These are phyloP conservation scores for Cephus rjabovi DNA, from an alignment of 2,888 invertebrate species.

Conservation along the genomic window DNA sequence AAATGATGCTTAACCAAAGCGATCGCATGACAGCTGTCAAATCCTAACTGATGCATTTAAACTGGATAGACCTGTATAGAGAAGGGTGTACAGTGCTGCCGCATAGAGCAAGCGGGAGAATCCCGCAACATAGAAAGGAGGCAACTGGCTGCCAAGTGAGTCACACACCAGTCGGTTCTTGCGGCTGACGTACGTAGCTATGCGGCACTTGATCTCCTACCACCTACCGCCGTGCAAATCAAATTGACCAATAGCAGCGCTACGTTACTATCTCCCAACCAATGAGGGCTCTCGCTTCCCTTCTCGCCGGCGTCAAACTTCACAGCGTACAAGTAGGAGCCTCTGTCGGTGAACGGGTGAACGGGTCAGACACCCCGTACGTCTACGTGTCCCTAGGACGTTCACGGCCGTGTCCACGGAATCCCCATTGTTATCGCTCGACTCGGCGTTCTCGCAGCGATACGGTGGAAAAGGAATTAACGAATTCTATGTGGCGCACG, in stretches of 20 bases:
- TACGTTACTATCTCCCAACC: neutral
- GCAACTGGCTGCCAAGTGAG: slow-evolving; percentile 46
- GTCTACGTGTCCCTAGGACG: slow-evolving; percentile 59
- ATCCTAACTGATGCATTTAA: neutral
- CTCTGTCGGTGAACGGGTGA: slow-evolving; percentile 55
- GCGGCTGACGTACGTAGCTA: slow-evolving; percentile 27
- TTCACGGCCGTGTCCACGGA: slow-evolving; percentile 58
- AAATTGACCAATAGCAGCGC: neutral
- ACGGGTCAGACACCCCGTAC: slow-evolving; percentile 62
- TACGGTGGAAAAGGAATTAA: neutral
- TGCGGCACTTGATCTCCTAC: slow-evolving; percentile 18
- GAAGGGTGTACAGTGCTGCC: slow-evolving; percentile 49
- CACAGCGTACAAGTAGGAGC: slow-evolving; percentile 32
- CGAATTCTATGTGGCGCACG: neutral
- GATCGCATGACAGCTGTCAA: neutral
- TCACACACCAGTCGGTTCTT: slow-evolving; percentile 47
- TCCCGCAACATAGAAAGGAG: slow-evolving; percentile 40
- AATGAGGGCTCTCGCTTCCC: slow-evolving; percentile 14
- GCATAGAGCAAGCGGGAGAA: slow-evolving; percentile 48
- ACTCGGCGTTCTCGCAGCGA: neutral
- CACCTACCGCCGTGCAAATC: neutral
- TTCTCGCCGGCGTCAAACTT: slow-evolving; percentile 27
- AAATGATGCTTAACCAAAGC: neutral
- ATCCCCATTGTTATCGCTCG: slow-evolving; percentile 48
- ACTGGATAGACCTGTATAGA: neutral